phyloP scores from a whole-genome alignment of 2,113 vertebrate genomes.

The Sinosuthora webbiana region DNA sequence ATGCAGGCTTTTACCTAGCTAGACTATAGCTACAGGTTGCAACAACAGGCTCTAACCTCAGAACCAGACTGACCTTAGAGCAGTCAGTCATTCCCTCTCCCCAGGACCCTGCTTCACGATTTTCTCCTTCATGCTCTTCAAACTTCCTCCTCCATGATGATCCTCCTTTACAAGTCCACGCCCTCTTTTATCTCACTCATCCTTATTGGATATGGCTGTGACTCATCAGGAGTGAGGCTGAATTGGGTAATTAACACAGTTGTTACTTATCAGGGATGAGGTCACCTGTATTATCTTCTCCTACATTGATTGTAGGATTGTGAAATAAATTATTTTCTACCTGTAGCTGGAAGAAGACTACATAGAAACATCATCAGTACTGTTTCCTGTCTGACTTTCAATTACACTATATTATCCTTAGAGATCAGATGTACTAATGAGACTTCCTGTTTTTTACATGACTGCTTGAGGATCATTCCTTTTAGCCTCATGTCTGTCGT shows the following conservation, averaged over 20 bases:
- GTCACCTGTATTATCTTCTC: neutral
- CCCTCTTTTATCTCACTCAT: neutral
- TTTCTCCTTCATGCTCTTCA: neutral
- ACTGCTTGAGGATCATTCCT: fast-evolving
- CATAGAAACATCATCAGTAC: neutral
- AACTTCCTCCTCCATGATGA: neutral
- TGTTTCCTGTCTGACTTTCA: neutral
- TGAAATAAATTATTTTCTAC: neutral
- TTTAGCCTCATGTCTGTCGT: neutral
- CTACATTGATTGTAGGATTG: neutral
- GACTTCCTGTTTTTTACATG: neutral
- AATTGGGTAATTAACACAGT: neutral
- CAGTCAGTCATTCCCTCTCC: neutral
- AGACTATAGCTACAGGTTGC: neutral
- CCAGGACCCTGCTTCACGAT: neutral
- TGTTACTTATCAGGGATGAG: neutral
- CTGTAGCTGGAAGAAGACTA: neutral
- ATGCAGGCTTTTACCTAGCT: neutral
- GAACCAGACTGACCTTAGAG: neutral
- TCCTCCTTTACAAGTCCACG: neutral
- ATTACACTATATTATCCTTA: neutral
- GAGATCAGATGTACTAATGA: neutral
- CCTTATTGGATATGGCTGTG: neutral
- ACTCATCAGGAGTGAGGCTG: neutral
- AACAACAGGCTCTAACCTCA: neutral